Base-by-base conservation (phyloP, 2,888 invertebrate species). In the Drosophila limbata region DNA sequence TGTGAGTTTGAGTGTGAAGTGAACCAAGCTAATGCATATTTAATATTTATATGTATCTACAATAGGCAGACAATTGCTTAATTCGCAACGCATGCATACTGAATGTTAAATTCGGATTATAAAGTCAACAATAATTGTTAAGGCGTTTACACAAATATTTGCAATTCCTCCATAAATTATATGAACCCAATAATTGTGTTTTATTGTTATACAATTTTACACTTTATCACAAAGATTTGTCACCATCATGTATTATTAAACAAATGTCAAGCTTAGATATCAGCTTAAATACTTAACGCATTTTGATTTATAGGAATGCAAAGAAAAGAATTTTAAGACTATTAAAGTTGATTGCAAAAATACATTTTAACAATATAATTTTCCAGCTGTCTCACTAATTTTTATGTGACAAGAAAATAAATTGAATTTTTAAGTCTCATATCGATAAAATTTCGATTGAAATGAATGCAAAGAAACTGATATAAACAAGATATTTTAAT, bases 21-120 rank as follows among this genome's bases (percentile, higher is more conserved):
- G 68, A 72, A 64, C 55, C 57, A 40, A 70, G 71, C 78, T 83
- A 83, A 83, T 83, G 83, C 84, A 88, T 88, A 83, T 88, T 88
- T 88, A 83, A 88, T 88, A 83, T 84, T 79, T 66, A 66, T 65
- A 55, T 65, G 55, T 44, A 57, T 37, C 48, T 42, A 44, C 28
- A 68, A 68, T 64, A 60, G 52, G 69, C 55, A 64, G 44, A 56
- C 68, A 74, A 74, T 74, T 74, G 69, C 53, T 76, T 79, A 76
- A 76, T 76, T 61, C 71, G 65, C 56, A 50, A 31, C 6, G 39
- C 25, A 56, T 78, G 78, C 63, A 76, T 61, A 57, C 52, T 39
- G 42, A 39, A 61, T 57, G 60, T 53, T 11, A 17, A 35, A 47
- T 56, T 37, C 25, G 53, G 79, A 79, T 75, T 79, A 60, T 74